A percentile compares a stretch with the other conserved stretches of the same genome.
These are phyloP conservation scores for Brassicogethes aeneus DNA, from an alignment of 2,888 invertebrate species.

Conservation along the genomic window DNA sequence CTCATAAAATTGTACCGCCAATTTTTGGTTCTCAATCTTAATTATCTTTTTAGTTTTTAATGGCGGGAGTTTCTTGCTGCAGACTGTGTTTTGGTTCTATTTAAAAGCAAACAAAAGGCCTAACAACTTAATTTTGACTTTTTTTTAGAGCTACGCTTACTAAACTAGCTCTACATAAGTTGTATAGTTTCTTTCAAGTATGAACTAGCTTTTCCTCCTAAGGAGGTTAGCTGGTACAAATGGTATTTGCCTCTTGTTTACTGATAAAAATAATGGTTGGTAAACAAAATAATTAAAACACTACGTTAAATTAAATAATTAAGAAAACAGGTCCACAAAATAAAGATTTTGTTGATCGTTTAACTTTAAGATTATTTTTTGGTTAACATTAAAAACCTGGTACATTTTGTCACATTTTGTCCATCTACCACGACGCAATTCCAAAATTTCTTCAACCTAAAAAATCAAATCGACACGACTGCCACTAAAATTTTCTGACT, in stretches of 20 bases:
- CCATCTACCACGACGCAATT: background rate
- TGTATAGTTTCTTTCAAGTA: too few relatives aligned
- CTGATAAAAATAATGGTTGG: background rate
- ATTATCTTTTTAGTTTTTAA: slow-evolving; percentile 4
- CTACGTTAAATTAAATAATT: too few relatives aligned
- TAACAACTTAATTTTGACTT: background rate
- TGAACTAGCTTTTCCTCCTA: too few relatives aligned
- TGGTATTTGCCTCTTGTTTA: background rate
- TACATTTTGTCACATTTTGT: background rate
- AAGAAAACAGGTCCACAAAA: too few relatives aligned
- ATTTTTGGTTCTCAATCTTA: slow-evolving; percentile 7
- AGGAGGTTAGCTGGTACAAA: too few relatives aligned
- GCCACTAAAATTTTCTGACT: too few relatives aligned
- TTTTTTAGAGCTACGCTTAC: too few relatives aligned
- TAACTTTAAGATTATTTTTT: too few relatives aligned
- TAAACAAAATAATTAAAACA: too few relatives aligned
- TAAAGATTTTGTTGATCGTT: too few relatives aligned
- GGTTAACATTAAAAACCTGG: background rate
- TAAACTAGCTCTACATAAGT: too few relatives aligned
- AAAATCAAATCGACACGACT: background rate
- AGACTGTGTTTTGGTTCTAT: slow-evolving; percentile 10
- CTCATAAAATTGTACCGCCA: background rate
- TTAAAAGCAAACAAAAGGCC: slow-evolving; percentile 4
- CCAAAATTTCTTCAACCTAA: background rate
- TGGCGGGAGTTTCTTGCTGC: background rate